Conservation (phyloP, 2,113 vertebrate species). For the western clawed frog (Xenopus tropicalis) region DNA sequence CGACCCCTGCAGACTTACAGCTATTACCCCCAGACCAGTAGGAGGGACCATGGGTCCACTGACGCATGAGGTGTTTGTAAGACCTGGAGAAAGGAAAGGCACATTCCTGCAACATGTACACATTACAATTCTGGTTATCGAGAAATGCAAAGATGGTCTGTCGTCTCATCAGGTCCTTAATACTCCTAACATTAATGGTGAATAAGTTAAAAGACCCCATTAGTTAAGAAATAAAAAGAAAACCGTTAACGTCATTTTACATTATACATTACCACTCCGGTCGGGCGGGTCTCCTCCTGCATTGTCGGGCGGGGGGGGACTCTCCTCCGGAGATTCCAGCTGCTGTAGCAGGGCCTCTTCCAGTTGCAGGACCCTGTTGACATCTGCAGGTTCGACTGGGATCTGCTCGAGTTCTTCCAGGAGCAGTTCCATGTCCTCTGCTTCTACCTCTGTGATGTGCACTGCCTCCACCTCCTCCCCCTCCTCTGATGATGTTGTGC, state of each 20-base stretch:
- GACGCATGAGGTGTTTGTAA: not conserved
- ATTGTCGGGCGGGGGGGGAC: too few species aligned
- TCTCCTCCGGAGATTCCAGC: too few species aligned
- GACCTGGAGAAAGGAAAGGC: not conserved
- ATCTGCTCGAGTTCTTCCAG: too few species aligned
- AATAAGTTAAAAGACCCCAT: not conserved
- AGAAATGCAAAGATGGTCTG: not conserved
- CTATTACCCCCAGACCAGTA: not conserved
- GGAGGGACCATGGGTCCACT: constrained; percentile 11
- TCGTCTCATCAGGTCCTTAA: not conserved
- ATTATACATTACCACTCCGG: not conserved
- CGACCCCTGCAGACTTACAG: not conserved
- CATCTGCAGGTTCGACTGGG: too few species aligned
- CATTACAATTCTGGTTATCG: not conserved
- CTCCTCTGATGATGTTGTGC: too few species aligned
- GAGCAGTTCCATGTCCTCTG: too few species aligned
- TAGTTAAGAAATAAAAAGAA: not conserved
- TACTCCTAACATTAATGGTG: constrained; percentile 4
- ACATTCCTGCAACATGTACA: not conserved
- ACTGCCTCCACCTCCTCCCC: too few species aligned
- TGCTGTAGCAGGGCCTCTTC: too few species aligned
- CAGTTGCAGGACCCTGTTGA: too few species aligned
- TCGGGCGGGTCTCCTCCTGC: not conserved
- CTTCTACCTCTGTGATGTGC: too few species aligned
- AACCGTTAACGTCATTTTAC: not conserved